Conservation (phyloP, 2,113 vertebrate species). For the Takifugu bimaculatus region DNA sequence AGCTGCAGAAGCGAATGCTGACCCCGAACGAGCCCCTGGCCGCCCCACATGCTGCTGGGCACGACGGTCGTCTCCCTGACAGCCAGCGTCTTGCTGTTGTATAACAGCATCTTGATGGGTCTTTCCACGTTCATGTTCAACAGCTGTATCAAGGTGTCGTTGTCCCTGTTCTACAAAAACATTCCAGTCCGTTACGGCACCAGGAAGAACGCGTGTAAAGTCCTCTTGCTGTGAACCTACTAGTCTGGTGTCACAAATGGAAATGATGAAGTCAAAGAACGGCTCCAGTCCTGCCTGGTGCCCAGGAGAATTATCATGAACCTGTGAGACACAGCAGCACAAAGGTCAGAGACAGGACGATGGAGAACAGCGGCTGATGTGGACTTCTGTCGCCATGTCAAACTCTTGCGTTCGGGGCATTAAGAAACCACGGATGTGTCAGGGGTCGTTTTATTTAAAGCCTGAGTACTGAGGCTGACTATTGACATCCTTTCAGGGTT, state of each 20-base stretch:
- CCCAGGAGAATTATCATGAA: conserved; percentile 95
- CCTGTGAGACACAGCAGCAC: conserved; percentile 70
- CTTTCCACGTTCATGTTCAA: conserved; percentile 92
- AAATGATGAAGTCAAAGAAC: conserved; percentile 98
- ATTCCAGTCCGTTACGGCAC: not conserved
- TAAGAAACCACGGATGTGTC: no score
- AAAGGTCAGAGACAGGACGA: not conserved
- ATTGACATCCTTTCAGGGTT: no score
- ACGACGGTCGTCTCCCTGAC: conserved; percentile 88
- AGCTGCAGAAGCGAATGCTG: conserved; percentile 98
- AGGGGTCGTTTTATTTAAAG: no score
- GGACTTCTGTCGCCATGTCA: no score
- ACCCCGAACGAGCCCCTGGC: conserved; percentile 93
- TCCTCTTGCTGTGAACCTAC: conserved; percentile 64
- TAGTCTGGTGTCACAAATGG: conserved; percentile 89
- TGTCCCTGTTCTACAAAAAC: conserved; percentile 87
- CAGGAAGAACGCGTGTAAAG: not conserved
- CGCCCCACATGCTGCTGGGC: conserved; percentile 94
- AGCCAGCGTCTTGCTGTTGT: conserved; percentile 92
- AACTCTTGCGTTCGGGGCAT: no score
- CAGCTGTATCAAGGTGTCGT: conserved; percentile 91
- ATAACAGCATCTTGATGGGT: conserved; percentile 90
- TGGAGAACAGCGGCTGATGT: no score
- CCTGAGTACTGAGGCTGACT: no score
- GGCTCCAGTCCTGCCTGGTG: conserved; percentile 93